Conservation (phyloP, 2,797 vertebrate species). For the Valencia hispanica region DNA sequence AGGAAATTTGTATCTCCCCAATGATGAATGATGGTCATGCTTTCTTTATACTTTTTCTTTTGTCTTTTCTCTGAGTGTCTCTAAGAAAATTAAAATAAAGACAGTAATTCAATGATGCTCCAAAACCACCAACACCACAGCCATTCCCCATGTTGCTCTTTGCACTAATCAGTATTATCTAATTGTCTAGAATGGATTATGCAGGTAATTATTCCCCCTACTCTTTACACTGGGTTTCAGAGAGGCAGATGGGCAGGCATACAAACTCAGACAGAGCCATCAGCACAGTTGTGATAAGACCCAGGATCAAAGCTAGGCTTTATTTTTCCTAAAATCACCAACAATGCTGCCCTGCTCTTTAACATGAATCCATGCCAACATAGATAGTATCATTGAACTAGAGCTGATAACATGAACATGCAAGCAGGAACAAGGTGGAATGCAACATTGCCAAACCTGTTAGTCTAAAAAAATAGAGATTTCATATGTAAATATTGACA, state of each 20-base stretch:
- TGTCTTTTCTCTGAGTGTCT: slow-evolving; percentile 13
- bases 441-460: not conserved
- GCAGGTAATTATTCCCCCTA: slow-evolving; percentile 78
- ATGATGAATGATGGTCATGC: slow-evolving; percentile 1
- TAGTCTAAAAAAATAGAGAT: not conserved
- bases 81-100: slow-evolving; percentile 18
- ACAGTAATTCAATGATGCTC: slow-evolving; percentile 11
- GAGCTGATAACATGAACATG: not conserved
- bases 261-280: slow-evolving; percentile 27
- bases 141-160: slow-evolving; percentile 63
- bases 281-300: slow-evolving; percentile 8
- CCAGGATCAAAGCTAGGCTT: slow-evolving; percentile 8
- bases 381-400: not conserved
- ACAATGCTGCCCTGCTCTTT: not conserved
- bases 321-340: not conserved
- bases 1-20: slow-evolving; percentile 11
- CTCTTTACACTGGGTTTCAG: slow-evolving; percentile 46
- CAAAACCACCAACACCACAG: slow-evolving; percentile 23
- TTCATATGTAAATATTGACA: not conserved
- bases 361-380: not conserved
- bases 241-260: slow-evolving; percentile 43
- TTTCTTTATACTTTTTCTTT: slow-evolving; percentile 1
- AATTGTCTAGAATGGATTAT: slow-evolving; percentile 77
- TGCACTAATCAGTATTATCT: slow-evolving; percentile 79
- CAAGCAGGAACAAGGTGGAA: not conserved